Conservation (phyloP, 2,888 invertebrate species). For the Tyria jacobaeae region DNA sequence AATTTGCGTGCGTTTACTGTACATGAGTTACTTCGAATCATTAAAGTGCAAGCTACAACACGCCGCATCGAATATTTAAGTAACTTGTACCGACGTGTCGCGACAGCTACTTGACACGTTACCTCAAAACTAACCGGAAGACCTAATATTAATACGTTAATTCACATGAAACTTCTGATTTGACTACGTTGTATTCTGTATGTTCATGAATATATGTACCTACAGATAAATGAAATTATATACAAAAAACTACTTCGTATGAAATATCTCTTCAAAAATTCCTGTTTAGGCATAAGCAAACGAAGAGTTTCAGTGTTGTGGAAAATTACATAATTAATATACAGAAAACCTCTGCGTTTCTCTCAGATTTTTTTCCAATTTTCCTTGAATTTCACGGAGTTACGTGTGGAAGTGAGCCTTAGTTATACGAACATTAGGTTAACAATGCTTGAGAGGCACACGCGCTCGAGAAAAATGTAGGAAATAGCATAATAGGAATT, state of each 20-base stretch:
- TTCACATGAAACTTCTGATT: too few relatives aligned
- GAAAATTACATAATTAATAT: conserved; percentile 23
- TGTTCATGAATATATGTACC: too few relatives aligned
- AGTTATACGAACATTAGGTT: background rate
- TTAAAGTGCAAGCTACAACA: too few relatives aligned
- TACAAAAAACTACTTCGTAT: background rate
- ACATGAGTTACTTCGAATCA: too few relatives aligned
- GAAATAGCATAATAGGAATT: conserved; percentile 10
- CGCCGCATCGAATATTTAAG: too few relatives aligned
- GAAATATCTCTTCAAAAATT: background rate
- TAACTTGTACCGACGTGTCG: too few relatives aligned
- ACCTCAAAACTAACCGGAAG: too few relatives aligned
- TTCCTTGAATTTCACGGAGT: conserved; percentile 25
- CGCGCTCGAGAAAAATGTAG: background rate
- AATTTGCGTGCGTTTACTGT: too few relatives aligned
- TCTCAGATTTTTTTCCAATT: conserved; percentile 21
- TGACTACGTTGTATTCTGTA: too few relatives aligned
- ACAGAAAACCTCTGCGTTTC: conserved; percentile 13
- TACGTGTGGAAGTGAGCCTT: conserved; percentile 19
- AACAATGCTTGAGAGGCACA: background rate
- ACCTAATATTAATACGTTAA: too few relatives aligned
- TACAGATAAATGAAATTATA: background rate
- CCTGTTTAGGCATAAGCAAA: background rate
- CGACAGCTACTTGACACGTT: too few relatives aligned
- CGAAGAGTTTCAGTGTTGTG: conserved; percentile 13